Base-by-base conservation (phyloP, 2,113 vertebrate species). In the Grallaria varia region DNA sequence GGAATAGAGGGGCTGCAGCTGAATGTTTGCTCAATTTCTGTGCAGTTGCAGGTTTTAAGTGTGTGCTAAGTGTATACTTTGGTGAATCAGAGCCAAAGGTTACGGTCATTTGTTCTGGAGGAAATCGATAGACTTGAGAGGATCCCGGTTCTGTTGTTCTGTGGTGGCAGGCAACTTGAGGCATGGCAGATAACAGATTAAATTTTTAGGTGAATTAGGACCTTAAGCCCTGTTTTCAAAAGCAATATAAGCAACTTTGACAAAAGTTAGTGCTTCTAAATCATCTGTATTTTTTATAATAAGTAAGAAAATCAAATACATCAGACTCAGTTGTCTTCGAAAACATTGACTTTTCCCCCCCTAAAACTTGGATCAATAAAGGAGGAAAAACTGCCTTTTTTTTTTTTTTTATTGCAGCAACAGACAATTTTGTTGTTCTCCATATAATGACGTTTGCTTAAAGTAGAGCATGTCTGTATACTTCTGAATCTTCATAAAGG, bases 401-500 rank as follows among this genome's bases (percentile, higher is more conserved):
- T 33, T 50, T 14, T 58, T 22, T 60, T 42, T 47, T 59, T 19
- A 28, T 42, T 49, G 18, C 5, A 24, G 25, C 5, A n/a, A 5
- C 19, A 69, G 79, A 5, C 58, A 74, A 18, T 64, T 81, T 21
- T 74, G 3, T 44, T 81, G 33, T 39, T 14, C 10, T 86, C 30
- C 5, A 12, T 17, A 5, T 42, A 21, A 45, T 59, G 24, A 58
- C 45, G 27, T 82, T 55, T 75, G 37, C 39, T 35, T 31, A 14
- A 94, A 77, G 67, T 49, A 93, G 30, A 84, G 8, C 35, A 23
- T 73, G 31, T 55, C 81, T 96, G 35, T 40, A 82, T 20, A 52
- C 86, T 85, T 64, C 78, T 92, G 19, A 53, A 66, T 93, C 95
- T 95, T 92, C 53, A 50, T 89, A 92, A 84, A 94, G n/a, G 79